Percentiles rank a stretch among this genome's conserved stretches.
Conservation (phyloP, 2,797 vertebrate species). For the Hirundo rustica region DNA sequence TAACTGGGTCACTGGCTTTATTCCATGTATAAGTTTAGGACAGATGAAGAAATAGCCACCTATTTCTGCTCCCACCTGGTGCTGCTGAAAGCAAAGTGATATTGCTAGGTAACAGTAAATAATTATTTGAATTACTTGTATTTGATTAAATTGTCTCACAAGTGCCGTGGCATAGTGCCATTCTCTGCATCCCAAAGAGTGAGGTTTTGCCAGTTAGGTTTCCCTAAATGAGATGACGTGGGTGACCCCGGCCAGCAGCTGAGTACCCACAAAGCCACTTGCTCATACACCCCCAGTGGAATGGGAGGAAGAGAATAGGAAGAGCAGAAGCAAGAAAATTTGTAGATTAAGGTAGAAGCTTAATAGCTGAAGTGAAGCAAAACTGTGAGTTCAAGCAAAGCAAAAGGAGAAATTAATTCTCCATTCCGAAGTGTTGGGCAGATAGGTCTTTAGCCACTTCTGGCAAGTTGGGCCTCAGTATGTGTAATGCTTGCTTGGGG, state of each 20-base stretch:
- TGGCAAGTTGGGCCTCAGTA: neutral
- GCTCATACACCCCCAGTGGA: fast-evolving
- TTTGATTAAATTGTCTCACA: neutral
- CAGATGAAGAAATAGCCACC: neutral
- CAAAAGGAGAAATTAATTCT: neutral
- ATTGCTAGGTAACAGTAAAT: neutral
- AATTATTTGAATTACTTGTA: neutral
- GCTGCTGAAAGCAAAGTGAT: neutral
- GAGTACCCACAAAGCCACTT: neutral
- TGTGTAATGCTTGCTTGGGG: neutral
- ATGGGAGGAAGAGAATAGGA: neutral
- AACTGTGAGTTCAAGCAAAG: neutral
- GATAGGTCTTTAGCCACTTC: neutral
- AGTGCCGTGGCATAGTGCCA: neutral
- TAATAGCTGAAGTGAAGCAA: neutral
- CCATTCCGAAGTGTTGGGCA: neutral
- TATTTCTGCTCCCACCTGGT: neutral
- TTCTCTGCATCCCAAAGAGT: neutral
- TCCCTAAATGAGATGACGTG: neutral
- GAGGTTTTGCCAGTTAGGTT: neutral
- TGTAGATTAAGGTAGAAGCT: neutral
- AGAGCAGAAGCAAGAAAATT: neutral
- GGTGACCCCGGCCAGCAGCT: neutral
- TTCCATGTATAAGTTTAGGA: neutral
- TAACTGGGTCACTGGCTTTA: neutral